Conservation (phyloP, 2,113 vertebrate species). For the Meleagris gallopavo region DNA sequence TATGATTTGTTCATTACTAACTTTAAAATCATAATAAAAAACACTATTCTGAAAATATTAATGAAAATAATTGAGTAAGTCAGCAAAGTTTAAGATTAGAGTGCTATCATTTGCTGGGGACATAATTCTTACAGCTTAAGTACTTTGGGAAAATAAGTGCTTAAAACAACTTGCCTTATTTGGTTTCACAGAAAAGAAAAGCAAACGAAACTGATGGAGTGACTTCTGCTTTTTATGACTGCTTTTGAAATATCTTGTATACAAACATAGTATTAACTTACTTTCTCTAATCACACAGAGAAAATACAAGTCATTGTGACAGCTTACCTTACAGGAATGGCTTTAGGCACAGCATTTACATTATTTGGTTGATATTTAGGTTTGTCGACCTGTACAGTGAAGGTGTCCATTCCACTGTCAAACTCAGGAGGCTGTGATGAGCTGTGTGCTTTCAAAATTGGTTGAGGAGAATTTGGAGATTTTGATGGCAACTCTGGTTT, state of each 20-base stretch:
- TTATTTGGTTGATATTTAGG: conserved; percentile 96
- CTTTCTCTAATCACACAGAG: neutral
- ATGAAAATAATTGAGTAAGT: neutral
- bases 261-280: rapidly evolving
- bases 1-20: neutral
- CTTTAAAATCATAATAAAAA: neutral
- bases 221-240: neutral
- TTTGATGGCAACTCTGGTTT: conserved; percentile 87
- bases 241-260: neutral
- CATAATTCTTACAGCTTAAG: neutral
- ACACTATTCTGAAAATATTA: neutral
- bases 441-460: conserved; percentile 82
- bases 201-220: rapidly evolving
- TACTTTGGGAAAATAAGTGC: neutral
- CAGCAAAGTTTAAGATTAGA: neutral
- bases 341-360: conserved; percentile 90
- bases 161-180: neutral
- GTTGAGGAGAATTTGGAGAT: conserved; percentile 77
- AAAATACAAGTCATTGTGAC: neutral
- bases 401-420: conserved; percentile 91
- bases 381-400: conserved; percentile 89
- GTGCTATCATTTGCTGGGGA: neutral
- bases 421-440: conserved; percentile 87
- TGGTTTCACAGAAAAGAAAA: neutral
- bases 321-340: conserved; percentile 94